These are phyloP conservation scores for Rhopalosiphum maidis DNA, from an alignment of 1,140 invertebrate species.

Conservation along the genomic window DNA sequence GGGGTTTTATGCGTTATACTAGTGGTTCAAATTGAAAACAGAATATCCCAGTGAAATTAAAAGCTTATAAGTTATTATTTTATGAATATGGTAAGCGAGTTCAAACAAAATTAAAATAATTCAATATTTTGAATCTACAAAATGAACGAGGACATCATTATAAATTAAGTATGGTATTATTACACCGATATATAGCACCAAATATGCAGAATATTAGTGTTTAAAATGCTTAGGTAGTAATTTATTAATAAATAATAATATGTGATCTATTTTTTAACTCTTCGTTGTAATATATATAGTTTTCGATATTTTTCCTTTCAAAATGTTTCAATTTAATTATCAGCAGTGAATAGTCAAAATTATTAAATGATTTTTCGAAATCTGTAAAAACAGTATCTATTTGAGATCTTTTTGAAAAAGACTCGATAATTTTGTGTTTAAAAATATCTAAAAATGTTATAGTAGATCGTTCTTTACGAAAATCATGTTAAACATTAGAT, in stretches of 20 bases:
- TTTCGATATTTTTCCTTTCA: too few species aligned
- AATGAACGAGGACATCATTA: neutral
- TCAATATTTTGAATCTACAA: neutral
- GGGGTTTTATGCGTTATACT: slow-evolving; percentile 31
- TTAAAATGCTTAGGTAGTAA: neutral
- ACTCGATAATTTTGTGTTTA: too few species aligned
- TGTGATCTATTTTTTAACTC: neutral
- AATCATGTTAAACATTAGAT: too few species aligned
- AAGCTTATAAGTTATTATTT: slow-evolving; percentile 42
- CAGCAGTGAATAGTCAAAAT: too few species aligned
- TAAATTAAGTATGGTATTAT: neutral
- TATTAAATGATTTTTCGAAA: too few species aligned
- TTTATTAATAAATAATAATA: neutral
- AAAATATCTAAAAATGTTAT: too few species aligned
- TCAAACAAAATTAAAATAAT: slow-evolving; percentile 14
- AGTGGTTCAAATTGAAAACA: slow-evolving; percentile 42
- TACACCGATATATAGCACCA: neutral
- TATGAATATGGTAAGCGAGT: slow-evolving; percentile 13
- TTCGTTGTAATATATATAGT: too few species aligned
- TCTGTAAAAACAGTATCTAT: too few species aligned
- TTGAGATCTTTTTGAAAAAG: too few species aligned
- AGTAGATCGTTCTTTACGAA: too few species aligned
- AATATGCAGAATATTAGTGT: neutral
- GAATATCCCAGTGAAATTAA: slow-evolving; percentile 37
- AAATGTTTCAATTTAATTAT: too few species aligned